These are phyloP conservation scores for Odiellus spinosus DNA, from an alignment of 2,888 invertebrate genomes.

Conservation along the genomic window DNA sequence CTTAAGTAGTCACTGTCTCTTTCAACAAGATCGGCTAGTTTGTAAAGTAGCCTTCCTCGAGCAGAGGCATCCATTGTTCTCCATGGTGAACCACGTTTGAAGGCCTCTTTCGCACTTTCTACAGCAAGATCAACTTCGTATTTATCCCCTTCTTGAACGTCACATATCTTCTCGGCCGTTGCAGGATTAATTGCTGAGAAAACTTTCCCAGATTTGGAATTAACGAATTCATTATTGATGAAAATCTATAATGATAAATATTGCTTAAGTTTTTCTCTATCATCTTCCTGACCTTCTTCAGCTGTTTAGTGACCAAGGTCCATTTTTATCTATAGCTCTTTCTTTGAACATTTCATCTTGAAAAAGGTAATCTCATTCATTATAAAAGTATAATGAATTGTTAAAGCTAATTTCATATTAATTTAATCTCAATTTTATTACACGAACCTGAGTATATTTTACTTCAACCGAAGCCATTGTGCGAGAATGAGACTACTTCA, in stretches of 20 bases:
- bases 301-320: no score
- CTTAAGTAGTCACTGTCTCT: conserved; percentile 37
- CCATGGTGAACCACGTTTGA: conserved; percentile 39
- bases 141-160: conserved; percentile 64
- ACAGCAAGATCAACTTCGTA: conserved; percentile 40
- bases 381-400: no score
- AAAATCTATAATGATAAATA: conserved; percentile 51
- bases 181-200: conserved; percentile 72
- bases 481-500: no score
- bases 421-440: no score
- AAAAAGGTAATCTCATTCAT: no score
- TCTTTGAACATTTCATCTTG: no score
- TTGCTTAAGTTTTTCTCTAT: no score
- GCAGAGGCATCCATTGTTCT: conserved; percentile 40
- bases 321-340: no score
- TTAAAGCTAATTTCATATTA: no score
- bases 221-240: conserved; percentile 90
- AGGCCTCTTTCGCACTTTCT: conserved; percentile 37
- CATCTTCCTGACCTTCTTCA: no score
- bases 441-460: no score
- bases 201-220: conserved; percentile 65
- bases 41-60: conserved; percentile 37
- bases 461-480: no score
- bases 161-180: conserved; percentile 51
- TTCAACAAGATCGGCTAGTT: conserved; percentile 39